Evolutionary conservation across 2,888 invertebrate genomes (phyloP).

Genomic region (Danaus chrysippus): DNA sequence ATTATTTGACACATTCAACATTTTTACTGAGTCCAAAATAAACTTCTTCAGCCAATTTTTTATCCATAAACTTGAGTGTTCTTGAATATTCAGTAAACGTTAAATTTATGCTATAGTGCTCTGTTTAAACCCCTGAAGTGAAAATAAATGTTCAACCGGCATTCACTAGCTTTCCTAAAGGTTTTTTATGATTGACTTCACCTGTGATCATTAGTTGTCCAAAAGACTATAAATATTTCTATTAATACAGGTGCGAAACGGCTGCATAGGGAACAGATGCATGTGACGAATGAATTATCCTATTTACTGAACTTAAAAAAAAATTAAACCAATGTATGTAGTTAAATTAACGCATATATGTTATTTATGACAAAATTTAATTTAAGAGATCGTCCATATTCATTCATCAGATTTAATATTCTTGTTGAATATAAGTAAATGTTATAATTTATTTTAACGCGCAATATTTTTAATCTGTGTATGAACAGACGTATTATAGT

Average conservation of each 20-base stretch:
- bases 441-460: too few relatives aligned
- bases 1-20: constrained; percentile 10
- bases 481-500: too few relatives aligned
- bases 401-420: too few relatives aligned
- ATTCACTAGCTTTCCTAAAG: constrained; percentile 32
- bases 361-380: too few relatives aligned
- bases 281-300: not conserved
- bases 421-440: too few relatives aligned
- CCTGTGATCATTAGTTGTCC: constrained; percentile 25
- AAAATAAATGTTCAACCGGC: constrained; percentile 39
- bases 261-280: not conserved
- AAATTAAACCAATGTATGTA: too few relatives aligned
- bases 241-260: not conserved
- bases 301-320: too few relatives aligned
- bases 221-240: constrained; percentile 15
- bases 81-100: constrained; percentile 41
- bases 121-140: constrained; percentile 50
- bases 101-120: constrained; percentile 51
- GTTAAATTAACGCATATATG: too few relatives aligned
- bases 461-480: too few relatives aligned
- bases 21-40: constrained; percentile 36
- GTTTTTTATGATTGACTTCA: constrained; percentile 18
- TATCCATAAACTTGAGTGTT: constrained; percentile 30
- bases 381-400: too few relatives aligned
- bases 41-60: constrained; percentile 36